phyloP scores from a whole-genome alignment of 1,140 invertebrate species.

The Ladona fulva region DNA sequence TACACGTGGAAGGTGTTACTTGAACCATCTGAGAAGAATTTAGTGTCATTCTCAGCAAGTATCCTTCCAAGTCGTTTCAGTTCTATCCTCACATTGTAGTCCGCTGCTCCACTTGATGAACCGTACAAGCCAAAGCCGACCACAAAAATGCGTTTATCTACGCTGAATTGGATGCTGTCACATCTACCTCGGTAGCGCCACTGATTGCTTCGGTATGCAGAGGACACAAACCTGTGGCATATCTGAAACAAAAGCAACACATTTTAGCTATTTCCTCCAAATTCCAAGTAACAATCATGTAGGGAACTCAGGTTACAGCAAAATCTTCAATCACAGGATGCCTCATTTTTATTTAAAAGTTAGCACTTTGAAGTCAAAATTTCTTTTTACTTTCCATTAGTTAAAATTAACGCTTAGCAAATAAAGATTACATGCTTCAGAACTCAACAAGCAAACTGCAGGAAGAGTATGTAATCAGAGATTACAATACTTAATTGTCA shows the following conservation, averaged over 20 bases:
- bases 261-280: too few relatives aligned
- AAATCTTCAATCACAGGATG: too few relatives aligned
- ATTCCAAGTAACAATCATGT: too few relatives aligned
- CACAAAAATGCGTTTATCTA: conserved; percentile 85
- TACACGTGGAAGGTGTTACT: conserved; percentile 90
- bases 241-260: conserved; percentile 44
- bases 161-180: conserved; percentile 87
- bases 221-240: conserved; percentile 90
- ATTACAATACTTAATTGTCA: too few relatives aligned
- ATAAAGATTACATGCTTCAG: too few relatives aligned
- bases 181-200: conserved; percentile 87
- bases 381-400: too few relatives aligned
- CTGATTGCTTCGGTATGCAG: conserved; percentile 91
- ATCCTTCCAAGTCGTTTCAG: conserved; percentile 75
- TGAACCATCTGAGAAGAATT: conserved; percentile 88
- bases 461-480: too few relatives aligned
- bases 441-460: too few relatives aligned
- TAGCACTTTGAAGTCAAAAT: too few relatives aligned
- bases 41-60: conserved; percentile 79
- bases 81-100: conserved; percentile 85
- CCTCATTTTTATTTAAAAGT: too few relatives aligned
- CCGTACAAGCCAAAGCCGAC: conserved; percentile 88
- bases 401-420: too few relatives aligned
- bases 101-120: conserved; percentile 81
- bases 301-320: too few relatives aligned